phyloP scores from a whole-genome alignment of 2,797 vertebrate genomes.

The Lepidocolaptes lacrymiger region DNA sequence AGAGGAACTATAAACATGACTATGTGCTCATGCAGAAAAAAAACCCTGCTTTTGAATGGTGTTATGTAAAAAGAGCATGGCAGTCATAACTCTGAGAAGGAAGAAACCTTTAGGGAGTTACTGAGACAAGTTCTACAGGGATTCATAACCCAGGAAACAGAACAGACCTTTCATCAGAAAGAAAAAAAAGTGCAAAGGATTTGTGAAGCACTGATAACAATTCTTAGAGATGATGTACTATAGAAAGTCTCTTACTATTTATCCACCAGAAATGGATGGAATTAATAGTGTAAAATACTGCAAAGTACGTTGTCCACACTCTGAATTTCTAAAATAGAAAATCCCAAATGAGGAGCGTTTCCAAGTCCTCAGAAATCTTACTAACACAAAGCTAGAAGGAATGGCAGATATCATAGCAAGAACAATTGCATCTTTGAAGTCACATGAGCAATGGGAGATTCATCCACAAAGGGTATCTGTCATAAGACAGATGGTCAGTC shows the following conservation, averaged over 20 bases:
- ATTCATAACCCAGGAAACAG: neutral
- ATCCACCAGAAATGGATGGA: neutral
- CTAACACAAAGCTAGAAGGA: neutral
- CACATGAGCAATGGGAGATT: fast-evolving
- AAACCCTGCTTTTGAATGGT: neutral
- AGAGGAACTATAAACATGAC: neutral
- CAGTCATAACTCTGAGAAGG: neutral
- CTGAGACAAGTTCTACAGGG: neutral
- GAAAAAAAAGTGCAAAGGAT: neutral
- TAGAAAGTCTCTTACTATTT: neutral
- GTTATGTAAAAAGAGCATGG: neutral
- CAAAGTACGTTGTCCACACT: neutral
- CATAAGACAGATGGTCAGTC: neutral
- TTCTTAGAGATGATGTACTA: neutral
- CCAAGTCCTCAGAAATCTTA: neutral
- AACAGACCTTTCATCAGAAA: neutral
- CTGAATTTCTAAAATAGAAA: neutral
- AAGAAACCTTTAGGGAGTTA: neutral
- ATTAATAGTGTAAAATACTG: neutral
- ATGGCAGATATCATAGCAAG: neutral
- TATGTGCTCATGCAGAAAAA: neutral
- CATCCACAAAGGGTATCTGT: neutral
- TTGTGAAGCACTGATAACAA: neutral
- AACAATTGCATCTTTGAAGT: neutral
- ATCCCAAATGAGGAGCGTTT: neutral